phyloP scores from a whole-genome alignment of 2,888 invertebrate genomes.

The Rhagophthalmus giganteus region DNA sequence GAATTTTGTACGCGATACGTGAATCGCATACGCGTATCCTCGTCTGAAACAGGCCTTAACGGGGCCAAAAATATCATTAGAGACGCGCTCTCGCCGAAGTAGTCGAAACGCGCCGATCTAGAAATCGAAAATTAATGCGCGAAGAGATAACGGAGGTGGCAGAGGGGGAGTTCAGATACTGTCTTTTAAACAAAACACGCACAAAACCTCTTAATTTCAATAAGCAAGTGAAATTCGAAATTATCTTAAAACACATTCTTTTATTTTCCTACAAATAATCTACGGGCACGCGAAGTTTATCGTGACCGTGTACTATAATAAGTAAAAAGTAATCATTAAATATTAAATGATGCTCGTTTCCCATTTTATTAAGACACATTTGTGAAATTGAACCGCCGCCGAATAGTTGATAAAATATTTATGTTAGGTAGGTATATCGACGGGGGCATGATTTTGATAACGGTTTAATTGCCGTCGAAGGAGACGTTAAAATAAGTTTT shows the following conservation, averaged over 20 bases:
- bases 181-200: neutral
- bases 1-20: no score
- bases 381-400: neutral
- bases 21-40: no score
- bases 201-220: neutral
- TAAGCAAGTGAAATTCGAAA: neutral
- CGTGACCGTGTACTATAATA: neutral
- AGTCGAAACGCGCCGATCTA: no score
- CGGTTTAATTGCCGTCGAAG: no score
- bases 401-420: conserved; percentile 7
- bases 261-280: neutral
- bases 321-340: neutral
- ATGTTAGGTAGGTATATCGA: neutral
- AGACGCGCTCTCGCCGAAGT: no score
- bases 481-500: neutral
- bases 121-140: no score
- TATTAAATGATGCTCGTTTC: conserved; percentile 1
- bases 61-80: no score
- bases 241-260: neutral
- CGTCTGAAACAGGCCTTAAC: no score
- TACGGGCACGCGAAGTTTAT: neutral
- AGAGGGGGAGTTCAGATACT: no score
- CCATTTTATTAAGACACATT: conserved; percentile 3
- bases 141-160: no score
- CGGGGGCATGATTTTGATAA: no score